Conservation (phyloP, 2,888 invertebrate genomes). For the Trichogramma dendrolimi region DNA sequence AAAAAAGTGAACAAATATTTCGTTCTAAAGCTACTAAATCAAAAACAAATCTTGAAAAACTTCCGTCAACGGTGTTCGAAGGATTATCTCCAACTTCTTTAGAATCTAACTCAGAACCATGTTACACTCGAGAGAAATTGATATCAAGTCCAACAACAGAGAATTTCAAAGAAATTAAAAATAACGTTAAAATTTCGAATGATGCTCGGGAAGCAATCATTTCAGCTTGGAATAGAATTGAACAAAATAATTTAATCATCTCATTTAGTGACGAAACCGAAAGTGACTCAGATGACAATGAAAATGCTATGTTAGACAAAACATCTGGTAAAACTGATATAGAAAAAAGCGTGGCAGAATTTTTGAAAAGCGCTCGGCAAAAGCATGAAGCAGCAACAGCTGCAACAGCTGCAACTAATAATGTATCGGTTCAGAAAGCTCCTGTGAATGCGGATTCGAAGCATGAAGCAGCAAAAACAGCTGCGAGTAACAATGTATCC, state of each 20-base stretch:
- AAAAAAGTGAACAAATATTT: background rate
- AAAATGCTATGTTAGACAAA: background rate
- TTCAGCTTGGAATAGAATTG: too few relatives aligned
- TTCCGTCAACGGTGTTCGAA: too few relatives aligned
- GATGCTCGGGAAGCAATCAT: too few relatives aligned
- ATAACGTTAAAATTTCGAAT: too few relatives aligned
- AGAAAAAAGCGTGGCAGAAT: constrained; percentile 46
- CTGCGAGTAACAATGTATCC: background rate
- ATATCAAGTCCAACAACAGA: too few relatives aligned
- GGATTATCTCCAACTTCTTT: constrained; percentile 7
- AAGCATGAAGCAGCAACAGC: constrained; percentile 41
- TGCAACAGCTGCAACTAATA: background rate
- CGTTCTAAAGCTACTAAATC: background rate
- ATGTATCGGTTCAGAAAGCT: background rate
- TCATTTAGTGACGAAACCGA: constrained; percentile 45
- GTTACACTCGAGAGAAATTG: too few relatives aligned
- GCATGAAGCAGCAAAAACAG: background rate
- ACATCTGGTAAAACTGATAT: constrained; percentile 37
- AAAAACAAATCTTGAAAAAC: too few relatives aligned
- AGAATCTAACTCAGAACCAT: background rate
- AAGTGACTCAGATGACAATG: constrained; percentile 40
- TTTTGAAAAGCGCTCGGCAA: constrained; percentile 44
- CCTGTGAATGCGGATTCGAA: background rate
- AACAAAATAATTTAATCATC: constrained; percentile 41
- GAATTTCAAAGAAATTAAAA: too few relatives aligned